phyloP scores from a whole-genome alignment of 92 coral and sea anemone genomes.

The Ricordea florida region DNA sequence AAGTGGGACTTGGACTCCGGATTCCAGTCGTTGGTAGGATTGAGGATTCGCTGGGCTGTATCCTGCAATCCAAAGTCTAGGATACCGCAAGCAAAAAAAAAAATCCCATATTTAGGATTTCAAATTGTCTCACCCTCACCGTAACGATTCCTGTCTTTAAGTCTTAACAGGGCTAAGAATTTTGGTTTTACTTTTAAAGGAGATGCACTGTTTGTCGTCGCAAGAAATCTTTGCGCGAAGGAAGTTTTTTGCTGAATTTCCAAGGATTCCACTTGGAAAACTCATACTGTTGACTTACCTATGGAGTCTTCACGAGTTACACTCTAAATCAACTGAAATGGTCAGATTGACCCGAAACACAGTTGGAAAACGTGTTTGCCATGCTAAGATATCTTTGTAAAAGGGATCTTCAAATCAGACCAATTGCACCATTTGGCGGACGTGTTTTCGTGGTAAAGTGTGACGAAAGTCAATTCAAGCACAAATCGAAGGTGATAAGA shows the following conservation, averaged over 20 bases:
- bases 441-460: constrained; percentile 17
- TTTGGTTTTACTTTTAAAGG: background rate
- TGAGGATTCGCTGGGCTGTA: no score
- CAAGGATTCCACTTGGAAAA: constrained; percentile 11
- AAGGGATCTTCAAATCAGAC: constrained; percentile 20
- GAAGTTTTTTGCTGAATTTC: constrained; percentile 18
- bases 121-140: no score
- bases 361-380: constrained; percentile 21
- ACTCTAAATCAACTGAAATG: background rate
- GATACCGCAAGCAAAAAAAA: no score
- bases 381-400: constrained; percentile 13
- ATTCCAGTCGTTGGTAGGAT: no score
- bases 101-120: no score
- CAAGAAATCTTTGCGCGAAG: constrained; percentile 1
- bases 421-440: constrained; percentile 39
- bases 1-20: no score
- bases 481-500: constrained; percentile 1
- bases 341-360: constrained; percentile 10
- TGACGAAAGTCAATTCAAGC: constrained; percentile 39
- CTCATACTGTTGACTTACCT: background rate
- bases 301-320: constrained; percentile 12
- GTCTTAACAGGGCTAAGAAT: background rate
- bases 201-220: constrained; percentile 6
- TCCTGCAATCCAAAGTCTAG: no score
- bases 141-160: background rate